phyloP scores from a whole-genome alignment of 2,888 invertebrate genomes.

The Brachypterus glaber region DNA sequence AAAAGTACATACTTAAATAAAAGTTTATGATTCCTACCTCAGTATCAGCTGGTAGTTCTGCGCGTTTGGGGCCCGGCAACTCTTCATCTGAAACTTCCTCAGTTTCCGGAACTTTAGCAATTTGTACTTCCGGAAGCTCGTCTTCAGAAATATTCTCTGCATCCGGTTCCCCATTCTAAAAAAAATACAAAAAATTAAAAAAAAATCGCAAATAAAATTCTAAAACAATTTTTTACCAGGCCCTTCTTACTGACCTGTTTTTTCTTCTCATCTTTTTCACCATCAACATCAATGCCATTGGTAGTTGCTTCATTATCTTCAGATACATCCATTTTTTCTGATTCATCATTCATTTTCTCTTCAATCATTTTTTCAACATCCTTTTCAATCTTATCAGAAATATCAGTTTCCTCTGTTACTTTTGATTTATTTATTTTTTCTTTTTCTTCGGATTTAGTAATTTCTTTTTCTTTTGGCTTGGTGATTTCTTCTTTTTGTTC shows the following conservation, averaged over 20 bases:
- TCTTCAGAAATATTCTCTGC: constrained; percentile 81
- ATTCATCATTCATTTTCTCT: constrained; percentile 18
- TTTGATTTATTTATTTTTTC: constrained; percentile 6
- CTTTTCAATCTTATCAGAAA: constrained; percentile 12
- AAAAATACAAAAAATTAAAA: constrained; percentile 6
- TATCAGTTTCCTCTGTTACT: constrained; percentile 8
- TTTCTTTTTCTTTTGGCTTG: constrained; percentile 1
- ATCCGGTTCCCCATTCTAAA: constrained; percentile 55
- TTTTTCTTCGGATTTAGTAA: constrained; percentile 4
- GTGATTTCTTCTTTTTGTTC: constrained; percentile 4
- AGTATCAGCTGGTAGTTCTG: constrained; percentile 61
- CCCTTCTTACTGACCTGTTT: too few relatives aligned
- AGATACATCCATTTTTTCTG: constrained; percentile 25
- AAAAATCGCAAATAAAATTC: constrained; percentile 1
- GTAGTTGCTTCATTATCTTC: constrained; percentile 25
- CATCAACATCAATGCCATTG: neutral
- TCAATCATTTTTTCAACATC: constrained; percentile 13
- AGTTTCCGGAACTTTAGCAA: constrained; percentile 71
- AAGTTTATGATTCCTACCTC: constrained; percentile 47
- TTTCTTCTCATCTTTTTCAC: constrained; percentile 11
- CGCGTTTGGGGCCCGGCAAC: constrained; percentile 60
- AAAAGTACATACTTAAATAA: constrained; percentile 5
- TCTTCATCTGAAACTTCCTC: constrained; percentile 75
- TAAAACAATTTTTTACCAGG: too few relatives aligned
- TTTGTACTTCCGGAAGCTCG: constrained; percentile 62